phyloP scores from a whole-genome alignment of 1,140 invertebrate genomes.

The Brachionus manjavacas region DNA sequence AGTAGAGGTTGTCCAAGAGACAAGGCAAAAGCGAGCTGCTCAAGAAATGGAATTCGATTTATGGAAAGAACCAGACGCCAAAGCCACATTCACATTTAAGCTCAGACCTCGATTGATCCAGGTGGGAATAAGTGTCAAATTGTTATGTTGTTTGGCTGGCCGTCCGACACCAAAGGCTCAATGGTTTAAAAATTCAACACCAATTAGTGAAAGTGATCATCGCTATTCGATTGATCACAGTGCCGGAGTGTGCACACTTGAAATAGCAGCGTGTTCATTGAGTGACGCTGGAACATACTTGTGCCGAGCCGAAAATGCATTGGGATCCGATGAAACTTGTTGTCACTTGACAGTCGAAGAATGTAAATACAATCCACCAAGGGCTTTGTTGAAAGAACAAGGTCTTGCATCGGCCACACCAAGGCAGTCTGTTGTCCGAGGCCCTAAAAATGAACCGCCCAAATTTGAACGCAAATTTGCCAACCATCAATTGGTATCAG shows the following conservation, averaged over 20 bases:
- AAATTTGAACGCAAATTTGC: conserved; percentile 12
- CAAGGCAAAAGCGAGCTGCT: background rate
- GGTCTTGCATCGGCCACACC: background rate
- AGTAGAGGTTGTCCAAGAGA: background rate
- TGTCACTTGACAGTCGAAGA: conserved; percentile 68
- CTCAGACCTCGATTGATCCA: conserved; percentile 95
- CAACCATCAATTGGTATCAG: background rate
- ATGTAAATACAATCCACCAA: conserved; percentile 15
- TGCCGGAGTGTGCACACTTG: conserved; percentile 84
- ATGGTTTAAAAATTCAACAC: conserved; percentile 79
- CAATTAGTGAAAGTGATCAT: conserved; percentile 61
- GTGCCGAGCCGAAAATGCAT: conserved; percentile 81
- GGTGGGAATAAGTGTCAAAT: conserved; percentile 68
- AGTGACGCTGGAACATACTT: conserved; percentile 92
- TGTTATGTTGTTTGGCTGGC: conserved; percentile 90
- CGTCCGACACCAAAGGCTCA: conserved; percentile 84
- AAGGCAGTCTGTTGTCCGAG: background rate
- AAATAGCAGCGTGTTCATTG: conserved; percentile 86
- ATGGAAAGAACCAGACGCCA: conserved; percentile 49
- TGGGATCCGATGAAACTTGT: conserved; percentile 86
- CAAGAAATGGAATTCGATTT: conserved; percentile 41
- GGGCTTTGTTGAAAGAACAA: conserved; percentile 12
- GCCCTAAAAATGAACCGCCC: conserved; percentile 8
- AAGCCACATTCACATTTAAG: conserved; percentile 89
- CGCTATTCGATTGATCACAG: conserved; percentile 75